These are phyloP conservation scores for Hemibagrus wyckioides DNA, from an alignment of 2,113 vertebrate genomes.

Conservation along the genomic window DNA sequence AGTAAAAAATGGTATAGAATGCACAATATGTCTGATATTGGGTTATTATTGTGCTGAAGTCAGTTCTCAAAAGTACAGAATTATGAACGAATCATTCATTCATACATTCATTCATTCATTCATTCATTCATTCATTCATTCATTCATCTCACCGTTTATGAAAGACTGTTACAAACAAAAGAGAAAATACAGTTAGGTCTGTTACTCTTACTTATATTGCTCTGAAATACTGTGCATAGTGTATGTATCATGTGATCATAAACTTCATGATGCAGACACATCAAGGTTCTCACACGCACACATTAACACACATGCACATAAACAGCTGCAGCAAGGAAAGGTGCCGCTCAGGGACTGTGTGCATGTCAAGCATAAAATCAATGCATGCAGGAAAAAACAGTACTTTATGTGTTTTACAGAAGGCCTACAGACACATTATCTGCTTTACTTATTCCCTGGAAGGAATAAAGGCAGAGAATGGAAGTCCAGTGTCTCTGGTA, in stretches of 20 bases:
- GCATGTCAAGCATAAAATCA: conserved; percentile 54
- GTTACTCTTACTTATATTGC: background rate
- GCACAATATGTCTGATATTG: background rate
- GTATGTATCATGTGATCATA: background rate
- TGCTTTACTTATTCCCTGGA: conserved; percentile 16
- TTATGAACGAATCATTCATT: background rate
- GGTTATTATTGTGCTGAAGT: background rate
- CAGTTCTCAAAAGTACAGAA: background rate
- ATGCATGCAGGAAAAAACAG: conserved; percentile 56
- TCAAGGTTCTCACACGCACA: conserved; percentile 19
- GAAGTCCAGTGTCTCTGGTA: conserved; percentile 45
- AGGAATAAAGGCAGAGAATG: background rate
- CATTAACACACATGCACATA: conserved; percentile 49
- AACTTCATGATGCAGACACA: background rate
- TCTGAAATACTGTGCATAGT: background rate
- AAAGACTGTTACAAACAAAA: background rate
- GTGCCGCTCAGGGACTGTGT: conserved; percentile 39
- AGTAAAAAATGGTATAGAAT: background rate
- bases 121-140: background rate
- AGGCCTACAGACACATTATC: conserved; percentile 42
- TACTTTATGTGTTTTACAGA: conserved; percentile 38
- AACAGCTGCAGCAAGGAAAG: conserved; percentile 49
- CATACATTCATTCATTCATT: background rate
- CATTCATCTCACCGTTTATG: background rate
- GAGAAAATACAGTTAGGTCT: background rate